These are phyloP conservation scores for Chironomus tepperi DNA, from an alignment of 1,140 invertebrate species.

Conservation along the genomic window DNA sequence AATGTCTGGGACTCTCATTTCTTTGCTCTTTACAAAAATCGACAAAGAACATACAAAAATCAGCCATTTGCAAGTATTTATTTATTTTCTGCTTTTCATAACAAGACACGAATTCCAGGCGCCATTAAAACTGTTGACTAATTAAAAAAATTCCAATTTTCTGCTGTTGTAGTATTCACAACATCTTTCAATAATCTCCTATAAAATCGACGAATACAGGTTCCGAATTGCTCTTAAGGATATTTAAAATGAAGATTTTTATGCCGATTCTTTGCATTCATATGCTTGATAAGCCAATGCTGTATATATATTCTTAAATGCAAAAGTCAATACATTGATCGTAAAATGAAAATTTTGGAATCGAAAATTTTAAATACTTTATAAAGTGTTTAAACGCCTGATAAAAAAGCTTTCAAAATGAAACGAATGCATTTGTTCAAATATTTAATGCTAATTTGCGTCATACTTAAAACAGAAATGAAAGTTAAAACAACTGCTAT, in stretches of 20 bases:
- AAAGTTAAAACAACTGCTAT: neutral
- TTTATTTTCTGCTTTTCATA: neutral
- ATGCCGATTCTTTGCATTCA: neutral
- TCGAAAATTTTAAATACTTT: neutral
- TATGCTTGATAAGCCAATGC: neutral
- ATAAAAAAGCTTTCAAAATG: neutral
- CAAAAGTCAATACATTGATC: neutral
- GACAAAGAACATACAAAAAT: neutral
- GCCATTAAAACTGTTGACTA: constrained; percentile 1
- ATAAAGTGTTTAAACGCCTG: neutral
- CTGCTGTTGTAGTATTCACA: neutral
- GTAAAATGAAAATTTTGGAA: neutral
- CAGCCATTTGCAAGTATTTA: constrained; percentile 12
- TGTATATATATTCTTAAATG: neutral
- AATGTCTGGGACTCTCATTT: neutral
- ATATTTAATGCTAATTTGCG: constrained; percentile 2
- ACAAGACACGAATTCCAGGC: neutral
- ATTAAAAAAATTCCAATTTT: neutral
- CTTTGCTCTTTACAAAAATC: too few relatives aligned
- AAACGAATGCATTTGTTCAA: neutral
- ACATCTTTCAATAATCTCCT: neutral
- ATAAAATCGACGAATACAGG: neutral
- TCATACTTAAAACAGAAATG: neutral
- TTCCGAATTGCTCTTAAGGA: neutral
- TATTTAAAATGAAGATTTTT: constrained; percentile 3